These are phyloP conservation scores for Pseudomugil tenellus DNA, from an alignment of 2,797 vertebrate species.

Conservation along the genomic window DNA sequence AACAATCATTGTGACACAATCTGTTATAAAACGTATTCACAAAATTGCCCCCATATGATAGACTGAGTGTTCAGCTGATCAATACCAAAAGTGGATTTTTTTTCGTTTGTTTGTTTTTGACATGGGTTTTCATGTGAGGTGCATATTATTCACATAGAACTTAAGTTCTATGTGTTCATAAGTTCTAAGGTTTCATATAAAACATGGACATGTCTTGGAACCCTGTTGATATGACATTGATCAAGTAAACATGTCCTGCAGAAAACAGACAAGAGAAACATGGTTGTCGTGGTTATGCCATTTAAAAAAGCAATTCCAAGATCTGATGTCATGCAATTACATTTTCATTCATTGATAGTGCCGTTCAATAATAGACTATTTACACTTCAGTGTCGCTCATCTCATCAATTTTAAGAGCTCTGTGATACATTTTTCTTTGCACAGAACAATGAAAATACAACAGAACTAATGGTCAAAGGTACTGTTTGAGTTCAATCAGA, in stretches of 20 bases:
- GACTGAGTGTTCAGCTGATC: too few species aligned
- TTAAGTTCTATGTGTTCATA: too few species aligned
- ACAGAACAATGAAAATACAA: neutral
- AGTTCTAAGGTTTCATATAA: neutral
- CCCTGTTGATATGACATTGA: neutral
- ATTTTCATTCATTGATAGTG: neutral
- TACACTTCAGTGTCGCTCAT: too few species aligned
- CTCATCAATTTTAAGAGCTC: neutral
- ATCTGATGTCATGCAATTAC: neutral
- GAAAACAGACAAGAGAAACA: neutral
- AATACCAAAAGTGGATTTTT: neutral
- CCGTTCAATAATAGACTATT: too few species aligned
- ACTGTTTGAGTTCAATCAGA: neutral
- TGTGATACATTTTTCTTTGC: neutral
- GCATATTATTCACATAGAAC: neutral
- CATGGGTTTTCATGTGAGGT: too few species aligned
- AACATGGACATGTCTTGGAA: neutral
- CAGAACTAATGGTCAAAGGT: neutral
- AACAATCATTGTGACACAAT: too few species aligned
- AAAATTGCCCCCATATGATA: too few species aligned
- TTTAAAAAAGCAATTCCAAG: neutral
- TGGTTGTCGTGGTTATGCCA: too few species aligned
- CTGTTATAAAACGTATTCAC: constrained; percentile 23
- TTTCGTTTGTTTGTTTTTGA: too few species aligned
- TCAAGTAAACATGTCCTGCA: neutral